Base-by-base conservation (phyloP, 2,113 vertebrate species). In the Brachirus orientalis region DNA sequence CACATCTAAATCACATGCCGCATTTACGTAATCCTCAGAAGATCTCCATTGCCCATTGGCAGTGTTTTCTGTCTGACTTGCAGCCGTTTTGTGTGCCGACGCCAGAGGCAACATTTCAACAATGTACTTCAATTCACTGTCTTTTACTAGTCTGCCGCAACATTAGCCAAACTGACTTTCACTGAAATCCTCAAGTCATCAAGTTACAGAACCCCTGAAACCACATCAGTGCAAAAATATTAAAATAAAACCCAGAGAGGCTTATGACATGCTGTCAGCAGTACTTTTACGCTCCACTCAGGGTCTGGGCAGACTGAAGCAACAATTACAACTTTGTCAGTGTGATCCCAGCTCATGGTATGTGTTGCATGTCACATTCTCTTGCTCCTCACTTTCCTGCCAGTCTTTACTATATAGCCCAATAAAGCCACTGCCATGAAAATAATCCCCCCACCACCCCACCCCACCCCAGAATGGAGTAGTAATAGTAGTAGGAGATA, bases 401-500 rank as follows among this genome's bases (percentile, higher is more conserved):
- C 87, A 80, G 59, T 77, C 77, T 81, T 62, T 53, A 20, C 67
- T 53, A 67, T 71, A 52, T 33, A 33, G 75, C 46, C 79, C 75
- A 88, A 89, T 84, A 88, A 83, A 87, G 72, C 44, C 83, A 53
- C 61, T 22, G 63, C 72, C 69, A 38, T 66, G 40, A 75, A 84
- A 87, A 89, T 87, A 87, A 82, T 71, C 81, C 83, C 67, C n/a
- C n/a, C n/a, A n/a, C n/a, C n/a, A n/a, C n/a, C n/a, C 46, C 36
- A 28, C 22, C 46, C 36, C 63, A 57, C 37, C 70, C 52, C 54
- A 55, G 73, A 85, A 79, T 64, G 67, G 60, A 65, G 73, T 35
- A 79, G 88, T 88, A 89, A 90, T 84, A 69, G 83, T 68, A 65
- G 80, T 79, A 59, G 75, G 44, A 85, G 84, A 87, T 87, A 87